A percentile compares a stretch with the other conserved stretches of the same genome.
Evolutionary conservation across 2,113 vertebrate species (phyloP).

Genomic region (Terrapene triunguis): DNA sequence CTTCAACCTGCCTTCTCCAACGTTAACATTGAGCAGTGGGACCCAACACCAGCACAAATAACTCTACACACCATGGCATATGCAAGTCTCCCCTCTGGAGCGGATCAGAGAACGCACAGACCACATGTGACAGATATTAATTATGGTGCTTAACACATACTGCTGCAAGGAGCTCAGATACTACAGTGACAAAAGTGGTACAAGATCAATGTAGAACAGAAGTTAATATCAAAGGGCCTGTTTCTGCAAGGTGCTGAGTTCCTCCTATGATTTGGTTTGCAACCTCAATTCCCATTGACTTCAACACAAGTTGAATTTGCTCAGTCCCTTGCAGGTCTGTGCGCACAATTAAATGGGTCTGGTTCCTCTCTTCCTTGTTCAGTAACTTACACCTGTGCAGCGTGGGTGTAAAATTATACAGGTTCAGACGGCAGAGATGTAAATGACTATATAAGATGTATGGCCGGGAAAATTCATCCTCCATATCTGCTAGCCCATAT

Average conservation of each 20-base stretch:
- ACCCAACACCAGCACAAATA: not conserved
- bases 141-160: not conserved
- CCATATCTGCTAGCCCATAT: not conserved
- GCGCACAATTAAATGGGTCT: not conserved
- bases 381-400: not conserved
- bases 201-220: not conserved
- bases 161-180: not conserved
- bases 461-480: not conserved
- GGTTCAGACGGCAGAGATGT: not conserved
- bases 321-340: not conserved
- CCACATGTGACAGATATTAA: not conserved
- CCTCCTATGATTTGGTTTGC: fast-evolving
- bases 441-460: not conserved
- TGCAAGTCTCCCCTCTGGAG: not conserved
- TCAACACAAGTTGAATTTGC: not conserved
- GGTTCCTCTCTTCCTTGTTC: not conserved
- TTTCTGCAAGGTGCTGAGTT: not conserved
- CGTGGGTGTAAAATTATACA: not conserved
- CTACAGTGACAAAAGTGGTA: fast-evolving
- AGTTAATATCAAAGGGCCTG: not conserved
- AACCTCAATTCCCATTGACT: not conserved
- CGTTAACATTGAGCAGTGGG: fast-evolving
- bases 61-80: fast-evolving
- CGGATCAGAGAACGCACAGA: not conserved
- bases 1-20: not conserved